These are phyloP conservation scores for Erythrolamprus reginae DNA, from an alignment of 2,113 vertebrate genomes.

Conservation along the genomic window DNA sequence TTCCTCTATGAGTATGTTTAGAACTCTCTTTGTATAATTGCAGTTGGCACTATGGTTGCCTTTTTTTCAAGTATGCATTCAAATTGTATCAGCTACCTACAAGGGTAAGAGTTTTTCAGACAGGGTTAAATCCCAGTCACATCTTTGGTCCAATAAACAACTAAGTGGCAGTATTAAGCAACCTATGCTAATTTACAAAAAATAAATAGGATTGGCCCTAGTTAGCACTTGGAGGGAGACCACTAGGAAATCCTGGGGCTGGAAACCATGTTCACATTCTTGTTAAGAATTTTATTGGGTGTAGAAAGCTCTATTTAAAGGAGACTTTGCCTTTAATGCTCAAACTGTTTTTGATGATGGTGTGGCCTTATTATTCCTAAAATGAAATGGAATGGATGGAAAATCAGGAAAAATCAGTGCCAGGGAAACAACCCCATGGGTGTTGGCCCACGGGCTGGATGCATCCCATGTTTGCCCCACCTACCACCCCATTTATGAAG, in stretches of 20 bases:
- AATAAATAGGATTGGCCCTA: neutral
- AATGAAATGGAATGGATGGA: neutral
- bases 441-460: fast-evolving
- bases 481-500: too few species aligned
- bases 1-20: neutral
- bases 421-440: neutral
- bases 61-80: neutral
- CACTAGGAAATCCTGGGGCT: neutral
- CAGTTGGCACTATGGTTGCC: neutral
- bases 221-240: neutral
- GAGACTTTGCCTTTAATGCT: neutral
- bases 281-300: neutral
- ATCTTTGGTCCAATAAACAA: neutral
- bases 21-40: neutral
- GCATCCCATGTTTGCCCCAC: too few species aligned
- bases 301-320: neutral
- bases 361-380: neutral
- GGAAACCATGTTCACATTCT: neutral
- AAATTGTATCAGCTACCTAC: neutral
- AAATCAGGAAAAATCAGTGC: neutral
- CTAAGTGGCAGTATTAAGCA: neutral
- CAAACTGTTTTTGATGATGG: neutral
- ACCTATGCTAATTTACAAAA: neutral
- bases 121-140: neutral
- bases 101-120: neutral